phyloP scores from a whole-genome alignment of 2,113 vertebrate genomes.

The Nycticorax nycticorax region DNA sequence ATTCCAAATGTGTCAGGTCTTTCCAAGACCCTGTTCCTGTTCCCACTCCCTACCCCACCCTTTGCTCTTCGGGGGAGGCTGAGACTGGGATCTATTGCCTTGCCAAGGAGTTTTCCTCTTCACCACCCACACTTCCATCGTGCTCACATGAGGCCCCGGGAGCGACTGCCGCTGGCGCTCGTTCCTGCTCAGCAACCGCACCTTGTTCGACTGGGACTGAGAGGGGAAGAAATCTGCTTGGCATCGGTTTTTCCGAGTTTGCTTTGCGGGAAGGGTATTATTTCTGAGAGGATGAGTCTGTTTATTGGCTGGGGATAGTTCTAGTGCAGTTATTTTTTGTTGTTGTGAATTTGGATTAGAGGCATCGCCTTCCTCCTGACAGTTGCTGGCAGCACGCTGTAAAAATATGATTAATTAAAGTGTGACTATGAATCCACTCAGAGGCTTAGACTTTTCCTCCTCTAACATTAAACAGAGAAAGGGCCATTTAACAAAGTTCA shows the following conservation, averaged over 20 bases:
- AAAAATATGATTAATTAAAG: slow-evolving; percentile 59
- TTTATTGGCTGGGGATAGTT: not conserved
- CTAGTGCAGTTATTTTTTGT: not conserved
- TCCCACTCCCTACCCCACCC: not conserved
- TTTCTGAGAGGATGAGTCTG: not conserved
- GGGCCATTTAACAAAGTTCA: not conserved
- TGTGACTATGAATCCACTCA: slow-evolving; percentile 43
- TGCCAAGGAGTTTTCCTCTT: not conserved
- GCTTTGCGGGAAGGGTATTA: not conserved
- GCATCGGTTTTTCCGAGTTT: not conserved
- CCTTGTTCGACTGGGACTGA: not conserved
- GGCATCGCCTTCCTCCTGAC: slow-evolving; percentile 22
- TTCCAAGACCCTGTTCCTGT: not conserved
- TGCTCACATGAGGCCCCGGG: accelerated
- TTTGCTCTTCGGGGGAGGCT: not conserved
- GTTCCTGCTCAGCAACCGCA: accelerated
- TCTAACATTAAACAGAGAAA: not conserved
- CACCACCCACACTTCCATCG: not conserved
- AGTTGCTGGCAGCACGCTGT: slow-evolving; percentile 16
- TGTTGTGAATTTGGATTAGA: slow-evolving; percentile 39
- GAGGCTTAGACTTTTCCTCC: not conserved
- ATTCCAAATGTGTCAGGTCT: not conserved
- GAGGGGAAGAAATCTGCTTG: not conserved
- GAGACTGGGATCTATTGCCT: not conserved
- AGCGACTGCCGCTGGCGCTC: not conserved